Base-by-base conservation (phyloP, 2,888 invertebrate genomes). In the Eupithecia inturbata region DNA sequence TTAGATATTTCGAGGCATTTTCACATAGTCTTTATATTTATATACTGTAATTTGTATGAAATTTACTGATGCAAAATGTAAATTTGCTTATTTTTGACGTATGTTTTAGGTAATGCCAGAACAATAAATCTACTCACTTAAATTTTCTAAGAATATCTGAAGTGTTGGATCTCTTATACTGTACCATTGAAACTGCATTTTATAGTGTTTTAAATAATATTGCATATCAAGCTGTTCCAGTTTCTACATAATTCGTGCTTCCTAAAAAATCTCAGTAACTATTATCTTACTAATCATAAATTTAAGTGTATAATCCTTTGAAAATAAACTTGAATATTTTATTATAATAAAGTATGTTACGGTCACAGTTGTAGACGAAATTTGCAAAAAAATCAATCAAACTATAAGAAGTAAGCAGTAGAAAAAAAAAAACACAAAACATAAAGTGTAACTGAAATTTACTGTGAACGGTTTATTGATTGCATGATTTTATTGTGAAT, bases 1-100 rank as follows among this genome's bases (percentile, higher is more conserved):
- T 68, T 49, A 72, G 26, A 53, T 63, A 76, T 72, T 77, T 76
- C 68, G 75, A 75, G 33, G 69, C 72, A 68, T 78, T 75, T 77
- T 76, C 77, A 75, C 72, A 79, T 79, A 80, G 53, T 53, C 45
- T 45, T 74, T 80, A 77, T 80, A 80, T 76, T 75, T 67, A 75
- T 78, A 74, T 80, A 80, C 76, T 78, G 73, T 77, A 77, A 73
- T 72, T 67, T 75, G 68, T 79, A 79, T 63, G 60, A 39, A 76
- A 71, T 75, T 71, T 60, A 60, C 70, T 49, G 41, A 39, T 62
- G 60, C 36, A 62, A 69, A 41, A 75, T 72, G 41, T n/a, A 60
- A 39, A 57, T 67, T 60, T 62, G 66, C 71, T 71, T 76, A 76
- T 76, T 76, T 72, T 75, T 68, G 64, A 76, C 7, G 28, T 57